These are phyloP conservation scores for Crypturellus tataupa DNA, from an alignment of 2,797 vertebrate species.

Conservation along the genomic window DNA sequence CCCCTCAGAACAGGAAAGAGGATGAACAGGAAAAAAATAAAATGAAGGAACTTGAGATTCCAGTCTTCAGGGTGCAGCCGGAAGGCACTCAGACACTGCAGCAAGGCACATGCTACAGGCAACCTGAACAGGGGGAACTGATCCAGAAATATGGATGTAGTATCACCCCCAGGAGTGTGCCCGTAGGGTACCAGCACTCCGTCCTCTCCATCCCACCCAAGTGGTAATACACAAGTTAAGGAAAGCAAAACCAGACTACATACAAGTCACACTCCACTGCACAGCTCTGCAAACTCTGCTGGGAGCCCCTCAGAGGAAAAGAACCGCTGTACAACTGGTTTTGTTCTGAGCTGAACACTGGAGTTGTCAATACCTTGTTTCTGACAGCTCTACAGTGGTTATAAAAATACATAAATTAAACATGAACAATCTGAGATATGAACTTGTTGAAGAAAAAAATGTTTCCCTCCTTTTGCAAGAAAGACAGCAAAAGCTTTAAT, in stretches of 20 bases:
- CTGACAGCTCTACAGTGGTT: constrained; percentile 24
- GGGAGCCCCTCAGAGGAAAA: constrained; percentile 40
- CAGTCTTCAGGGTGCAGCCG: not conserved
- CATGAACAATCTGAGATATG: constrained; percentile 1
- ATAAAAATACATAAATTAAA: constrained; percentile 36
- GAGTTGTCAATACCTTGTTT: constrained; percentile 48
- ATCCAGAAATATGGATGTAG: not conserved
- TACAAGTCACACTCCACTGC: constrained; percentile 57
- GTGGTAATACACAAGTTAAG: constrained; percentile 15
- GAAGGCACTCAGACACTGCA: not conserved
- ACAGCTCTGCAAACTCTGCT: constrained; percentile 5
- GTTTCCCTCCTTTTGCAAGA: not conserved
- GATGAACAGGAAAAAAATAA: not conserved
- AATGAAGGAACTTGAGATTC: not conserved
- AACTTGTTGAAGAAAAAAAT: not conserved
- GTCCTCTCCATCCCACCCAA: not conserved
- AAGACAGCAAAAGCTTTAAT: not conserved
- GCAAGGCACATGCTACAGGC: not conserved
- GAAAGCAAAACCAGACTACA: constrained; percentile 25
- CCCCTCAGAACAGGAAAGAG: not conserved
- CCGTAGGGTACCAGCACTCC: not conserved
- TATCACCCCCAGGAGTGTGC: not conserved
- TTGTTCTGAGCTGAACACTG: constrained; percentile 19
- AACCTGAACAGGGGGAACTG: not conserved
- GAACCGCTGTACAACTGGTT: not conserved